phyloP scores from a whole-genome alignment of 92 coral and sea anemone species.

The Diadumene lineata region DNA sequence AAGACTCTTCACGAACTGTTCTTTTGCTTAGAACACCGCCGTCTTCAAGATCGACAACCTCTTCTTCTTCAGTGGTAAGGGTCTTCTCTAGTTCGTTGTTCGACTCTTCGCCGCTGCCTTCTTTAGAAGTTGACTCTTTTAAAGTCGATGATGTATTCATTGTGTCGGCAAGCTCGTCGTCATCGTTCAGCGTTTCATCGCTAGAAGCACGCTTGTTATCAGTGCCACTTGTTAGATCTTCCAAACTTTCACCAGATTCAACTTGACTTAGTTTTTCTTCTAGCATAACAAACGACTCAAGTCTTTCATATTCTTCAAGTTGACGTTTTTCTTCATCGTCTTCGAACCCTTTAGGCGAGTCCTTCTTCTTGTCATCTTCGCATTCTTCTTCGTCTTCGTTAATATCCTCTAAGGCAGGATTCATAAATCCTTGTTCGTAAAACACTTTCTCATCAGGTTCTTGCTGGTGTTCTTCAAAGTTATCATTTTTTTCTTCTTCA shows the following conservation, averaged over 20 bases:
- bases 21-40: conserved; percentile 33
- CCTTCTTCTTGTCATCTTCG: conserved; percentile 11
- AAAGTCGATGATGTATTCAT: conserved; percentile 57
- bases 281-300: conserved; percentile 81
- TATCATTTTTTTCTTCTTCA: background rate
- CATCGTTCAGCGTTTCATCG: conserved; percentile 69
- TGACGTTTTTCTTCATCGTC: conserved; percentile 72
- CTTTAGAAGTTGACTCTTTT: conserved; percentile 14
- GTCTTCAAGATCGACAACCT: conserved; percentile 29
- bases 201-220: conserved; percentile 58
- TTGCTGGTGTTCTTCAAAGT: background rate
- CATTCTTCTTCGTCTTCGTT: conserved; percentile 63
- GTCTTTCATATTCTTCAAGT: conserved; percentile 84
- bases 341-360: conserved; percentile 37
- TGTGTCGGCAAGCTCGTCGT: conserved; percentile 67
- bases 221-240: conserved; percentile 47
- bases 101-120: conserved; percentile 37
- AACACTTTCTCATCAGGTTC: conserved; percentile 47
- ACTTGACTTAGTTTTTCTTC: conserved; percentile 91
- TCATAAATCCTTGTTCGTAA: conserved; percentile 50
- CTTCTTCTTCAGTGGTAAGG: conserved; percentile 32
- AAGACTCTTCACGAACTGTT: conserved; percentile 8
- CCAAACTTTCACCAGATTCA: conserved; percentile 74
- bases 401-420: conserved; percentile 64
- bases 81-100: conserved; percentile 22